Percentiles rank a stretch among this genome's conserved stretches.
These are phyloP conservation scores for Pantherophis vulpinus DNA, from an alignment of 2,797 vertebrate species.

Conservation along the genomic window DNA sequence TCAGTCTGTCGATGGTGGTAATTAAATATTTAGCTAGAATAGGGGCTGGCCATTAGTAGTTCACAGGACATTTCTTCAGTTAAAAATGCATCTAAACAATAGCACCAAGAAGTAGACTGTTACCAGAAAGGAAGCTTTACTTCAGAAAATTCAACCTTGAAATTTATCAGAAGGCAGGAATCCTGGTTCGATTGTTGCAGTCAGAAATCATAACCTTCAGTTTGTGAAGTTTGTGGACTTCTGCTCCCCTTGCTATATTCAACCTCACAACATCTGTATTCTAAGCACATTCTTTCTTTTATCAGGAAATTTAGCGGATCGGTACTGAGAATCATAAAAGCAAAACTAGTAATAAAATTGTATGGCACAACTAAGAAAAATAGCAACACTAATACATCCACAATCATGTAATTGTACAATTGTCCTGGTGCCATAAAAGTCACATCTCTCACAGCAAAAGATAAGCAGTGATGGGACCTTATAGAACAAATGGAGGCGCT, in stretches of 20 bases:
- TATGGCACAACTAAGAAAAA: not conserved
- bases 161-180: not conserved
- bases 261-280: too few relatives aligned
- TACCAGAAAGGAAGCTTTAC: not conserved
- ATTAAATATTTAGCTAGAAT: not conserved
- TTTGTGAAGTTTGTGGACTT: too few relatives aligned
- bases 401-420: not conserved
- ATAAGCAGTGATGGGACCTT: not conserved
- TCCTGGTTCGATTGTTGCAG: not conserved
- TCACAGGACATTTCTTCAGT: not conserved
- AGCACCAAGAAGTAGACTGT: too few relatives aligned
- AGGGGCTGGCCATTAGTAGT: not conserved
- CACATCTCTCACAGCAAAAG: not conserved
- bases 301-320: not conserved
- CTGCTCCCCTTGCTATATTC: not conserved
- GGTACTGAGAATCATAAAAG: not conserved
- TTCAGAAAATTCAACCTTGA: not conserved
- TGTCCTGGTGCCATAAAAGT: not conserved
- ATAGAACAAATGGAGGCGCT: not conserved
- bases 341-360: not conserved
- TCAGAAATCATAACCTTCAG: not conserved
- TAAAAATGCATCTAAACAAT: not conserved
- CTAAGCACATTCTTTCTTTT: not conserved
- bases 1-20: not conserved
- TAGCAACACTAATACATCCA: not conserved